A percentile compares a stretch with the other conserved stretches of the same genome.
phyloP scores from a whole-genome alignment of 2,797 vertebrate genomes.

The Emys orbicularis region DNA sequence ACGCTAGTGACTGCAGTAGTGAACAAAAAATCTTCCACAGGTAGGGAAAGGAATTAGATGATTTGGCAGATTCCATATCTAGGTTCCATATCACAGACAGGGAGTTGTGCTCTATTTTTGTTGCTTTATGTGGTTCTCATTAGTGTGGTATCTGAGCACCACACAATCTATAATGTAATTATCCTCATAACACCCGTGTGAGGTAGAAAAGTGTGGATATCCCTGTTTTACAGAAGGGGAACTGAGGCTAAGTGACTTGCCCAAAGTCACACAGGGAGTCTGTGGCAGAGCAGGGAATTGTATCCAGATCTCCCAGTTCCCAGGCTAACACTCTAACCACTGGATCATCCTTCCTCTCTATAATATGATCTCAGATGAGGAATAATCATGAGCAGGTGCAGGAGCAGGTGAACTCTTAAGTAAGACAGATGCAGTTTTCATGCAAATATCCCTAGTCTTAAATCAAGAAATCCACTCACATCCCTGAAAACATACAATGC shows the following conservation, averaged over 20 bases:
- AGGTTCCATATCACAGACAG: background rate
- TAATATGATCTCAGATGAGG: background rate
- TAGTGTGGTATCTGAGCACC: background rate
- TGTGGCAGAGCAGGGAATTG: background rate
- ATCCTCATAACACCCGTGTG: background rate
- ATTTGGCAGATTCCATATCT: background rate
- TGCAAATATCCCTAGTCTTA: background rate
- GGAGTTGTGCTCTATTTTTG: background rate
- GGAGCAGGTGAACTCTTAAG: background rate
- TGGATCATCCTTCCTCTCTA: too few species aligned
- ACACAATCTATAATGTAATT: background rate
- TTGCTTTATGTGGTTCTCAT: conserved; percentile 19
- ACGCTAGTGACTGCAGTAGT: conserved; percentile 4
- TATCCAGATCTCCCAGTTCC: background rate
- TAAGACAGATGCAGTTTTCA: conserved; percentile 18
- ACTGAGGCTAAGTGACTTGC: background rate
- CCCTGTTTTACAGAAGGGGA: conserved; percentile 12
- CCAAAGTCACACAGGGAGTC: background rate
- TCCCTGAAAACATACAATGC: background rate
- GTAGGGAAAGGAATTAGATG: background rate
- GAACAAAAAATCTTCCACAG: conserved; percentile 15
- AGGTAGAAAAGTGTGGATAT: background rate
- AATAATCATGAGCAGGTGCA: background rate
- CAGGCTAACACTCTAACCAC: background rate
- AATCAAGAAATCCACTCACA: background rate